These are phyloP conservation scores for Australoheros facetus DNA, from an alignment of 2,797 vertebrate species.

Conservation along the genomic window DNA sequence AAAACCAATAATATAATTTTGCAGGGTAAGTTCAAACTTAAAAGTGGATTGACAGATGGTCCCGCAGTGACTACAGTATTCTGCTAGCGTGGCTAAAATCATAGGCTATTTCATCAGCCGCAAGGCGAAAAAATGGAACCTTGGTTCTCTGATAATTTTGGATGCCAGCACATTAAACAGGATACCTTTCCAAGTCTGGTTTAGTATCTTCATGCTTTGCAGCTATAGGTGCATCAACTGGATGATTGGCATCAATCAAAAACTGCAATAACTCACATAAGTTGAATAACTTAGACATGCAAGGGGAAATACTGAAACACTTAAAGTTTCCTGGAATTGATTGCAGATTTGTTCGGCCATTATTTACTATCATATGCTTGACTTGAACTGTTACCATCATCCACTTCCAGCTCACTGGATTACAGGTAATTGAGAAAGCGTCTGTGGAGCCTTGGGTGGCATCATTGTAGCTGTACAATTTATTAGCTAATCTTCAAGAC, in stretches of 20 bases:
- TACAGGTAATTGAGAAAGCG: slow-evolving; percentile 37
- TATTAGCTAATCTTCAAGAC: slow-evolving; percentile 71
- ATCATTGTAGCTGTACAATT: slow-evolving; percentile 61
- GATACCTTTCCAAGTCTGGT: not conserved
- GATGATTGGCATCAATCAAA: slow-evolving; percentile 18
- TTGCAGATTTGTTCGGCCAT: slow-evolving; percentile 41
- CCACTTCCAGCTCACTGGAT: slow-evolving; percentile 57
- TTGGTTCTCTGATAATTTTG: not conserved
- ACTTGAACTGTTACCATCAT: slow-evolving; percentile 38
- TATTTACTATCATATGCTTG: slow-evolving; percentile 43
- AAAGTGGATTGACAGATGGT: not conserved
- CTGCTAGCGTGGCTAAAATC: not conserved
- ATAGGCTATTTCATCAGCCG: not conserved
- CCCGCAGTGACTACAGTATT: not conserved
- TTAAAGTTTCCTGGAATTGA: slow-evolving; percentile 40
- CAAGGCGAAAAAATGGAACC: not conserved
- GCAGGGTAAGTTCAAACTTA: too few species aligned
- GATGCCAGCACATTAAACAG: not conserved
- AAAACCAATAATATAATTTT: not conserved
- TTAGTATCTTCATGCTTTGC: not conserved
- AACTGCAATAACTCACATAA: slow-evolving; percentile 27
- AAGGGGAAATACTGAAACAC: slow-evolving; percentile 29
- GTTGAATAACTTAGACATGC: slow-evolving; percentile 18
- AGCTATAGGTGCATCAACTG: not conserved
- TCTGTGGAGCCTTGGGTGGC: slow-evolving; percentile 69